These are phyloP conservation scores for Rhinoraja longicauda DNA, from an alignment of 2,797 vertebrate genomes.

Conservation along the genomic window DNA sequence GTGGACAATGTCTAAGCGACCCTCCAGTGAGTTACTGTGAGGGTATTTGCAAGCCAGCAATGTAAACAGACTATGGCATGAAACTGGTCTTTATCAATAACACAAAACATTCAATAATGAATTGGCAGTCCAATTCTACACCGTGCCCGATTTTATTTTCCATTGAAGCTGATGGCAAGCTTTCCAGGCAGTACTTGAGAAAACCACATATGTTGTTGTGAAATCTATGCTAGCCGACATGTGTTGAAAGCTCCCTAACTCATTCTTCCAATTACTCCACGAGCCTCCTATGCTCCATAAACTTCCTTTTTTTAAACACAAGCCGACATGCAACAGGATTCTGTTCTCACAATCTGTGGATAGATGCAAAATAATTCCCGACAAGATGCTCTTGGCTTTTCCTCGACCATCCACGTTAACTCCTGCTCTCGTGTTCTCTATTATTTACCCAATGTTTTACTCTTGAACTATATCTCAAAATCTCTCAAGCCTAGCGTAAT, in stretches of 20 bases:
- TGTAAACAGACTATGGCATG: not conserved
- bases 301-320: not conserved
- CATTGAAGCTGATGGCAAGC: not conserved
- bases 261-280: not conserved
- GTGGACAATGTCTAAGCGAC: not conserved
- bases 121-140: not conserved
- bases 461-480: not conserved
- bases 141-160: not conserved
- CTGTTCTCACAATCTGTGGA: not conserved
- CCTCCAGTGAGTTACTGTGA: not conserved
- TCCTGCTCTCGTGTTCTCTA: not conserved
- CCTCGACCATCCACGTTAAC: not conserved
- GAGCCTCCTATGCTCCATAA: not conserved
- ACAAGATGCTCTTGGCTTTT: not conserved
- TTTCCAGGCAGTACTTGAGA: not conserved
- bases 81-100: not conserved
- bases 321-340: not conserved
- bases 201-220: not conserved
- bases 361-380: not conserved
- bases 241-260: slow-evolving; percentile 4
- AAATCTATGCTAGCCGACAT: not conserved
- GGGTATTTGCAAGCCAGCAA: not conserved
- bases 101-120: not conserved
- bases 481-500: not conserved
- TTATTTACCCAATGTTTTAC: not conserved